Evolutionary conservation across 2,113 vertebrate species (phyloP).

Genomic region (Laticauda laticaudata): DNA sequence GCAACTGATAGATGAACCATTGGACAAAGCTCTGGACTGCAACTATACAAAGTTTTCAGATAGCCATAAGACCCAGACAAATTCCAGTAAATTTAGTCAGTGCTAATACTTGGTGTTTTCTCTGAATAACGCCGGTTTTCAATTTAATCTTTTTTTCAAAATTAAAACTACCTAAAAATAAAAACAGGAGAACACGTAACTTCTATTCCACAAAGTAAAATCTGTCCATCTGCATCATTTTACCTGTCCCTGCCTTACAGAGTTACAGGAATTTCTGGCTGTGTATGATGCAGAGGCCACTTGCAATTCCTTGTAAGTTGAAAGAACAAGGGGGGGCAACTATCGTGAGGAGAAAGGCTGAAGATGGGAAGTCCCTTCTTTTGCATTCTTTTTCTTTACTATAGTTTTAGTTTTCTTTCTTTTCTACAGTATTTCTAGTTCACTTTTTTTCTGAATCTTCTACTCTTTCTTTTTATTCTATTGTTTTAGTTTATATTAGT

Average conservation of each 20-base stretch:
- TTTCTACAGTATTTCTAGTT: background rate
- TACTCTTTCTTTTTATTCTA: background rate
- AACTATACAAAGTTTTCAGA: background rate
- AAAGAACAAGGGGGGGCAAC: background rate
- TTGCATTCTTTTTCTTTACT: background rate
- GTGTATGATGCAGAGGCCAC: background rate
- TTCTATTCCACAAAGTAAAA: background rate
- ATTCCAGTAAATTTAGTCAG: background rate
- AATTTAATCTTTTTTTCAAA: background rate
- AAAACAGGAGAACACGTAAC: background rate
- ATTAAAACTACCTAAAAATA: background rate
- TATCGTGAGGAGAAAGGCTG: background rate
- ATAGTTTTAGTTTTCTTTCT: background rate
- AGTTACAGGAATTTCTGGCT: background rate
- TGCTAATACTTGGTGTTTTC: background rate
- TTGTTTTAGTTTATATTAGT: background rate
- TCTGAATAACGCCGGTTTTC: background rate
- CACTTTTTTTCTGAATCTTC: background rate
- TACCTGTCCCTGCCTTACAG: background rate
- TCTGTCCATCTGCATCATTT: background rate
- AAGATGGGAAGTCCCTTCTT: background rate
- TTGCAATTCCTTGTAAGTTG: background rate
- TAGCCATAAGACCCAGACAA: background rate
- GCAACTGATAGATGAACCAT: background rate
- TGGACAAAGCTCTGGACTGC: background rate